These are phyloP conservation scores for Rhynchophorus ferrugineus DNA, from an alignment of 1,140 invertebrate genomes.

Conservation along the genomic window DNA sequence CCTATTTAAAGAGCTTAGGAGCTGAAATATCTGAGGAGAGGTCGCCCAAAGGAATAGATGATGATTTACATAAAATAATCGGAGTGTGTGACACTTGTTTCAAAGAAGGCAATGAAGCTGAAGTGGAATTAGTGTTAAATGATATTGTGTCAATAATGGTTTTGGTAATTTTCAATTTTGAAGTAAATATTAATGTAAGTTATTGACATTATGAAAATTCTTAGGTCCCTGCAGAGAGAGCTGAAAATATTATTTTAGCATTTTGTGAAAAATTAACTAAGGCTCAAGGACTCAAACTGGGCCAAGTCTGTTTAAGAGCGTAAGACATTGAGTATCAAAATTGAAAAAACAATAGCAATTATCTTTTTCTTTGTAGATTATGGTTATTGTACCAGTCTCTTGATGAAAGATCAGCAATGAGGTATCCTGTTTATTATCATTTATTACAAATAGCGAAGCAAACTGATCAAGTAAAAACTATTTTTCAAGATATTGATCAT, in stretches of 20 bases:
- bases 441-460: conserved; percentile 81
- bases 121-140: conserved; percentile 78
- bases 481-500: conserved; percentile 72
- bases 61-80: conserved; percentile 92
- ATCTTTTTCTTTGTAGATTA: conserved; percentile 47
- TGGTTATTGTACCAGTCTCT: conserved; percentile 88
- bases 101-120: conserved; percentile 70
- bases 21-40: conserved; percentile 89
- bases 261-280: conserved; percentile 94
- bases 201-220: conserved; percentile 13
- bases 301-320: conserved; percentile 76
- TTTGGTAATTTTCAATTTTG: conserved; percentile 70
- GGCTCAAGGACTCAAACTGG: conserved; percentile 75
- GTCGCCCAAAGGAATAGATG: conserved; percentile 80
- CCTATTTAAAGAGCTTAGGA: conserved; percentile 83
- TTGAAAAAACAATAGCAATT: conserved; percentile 10
- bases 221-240: conserved; percentile 74
- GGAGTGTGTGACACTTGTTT: conserved; percentile 89
- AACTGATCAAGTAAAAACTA: conserved; percentile 73
- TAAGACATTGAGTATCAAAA: conserved; percentile 56
- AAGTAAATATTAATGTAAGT: too few relatives aligned
- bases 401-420: conserved; percentile 70
- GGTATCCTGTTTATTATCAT: conserved; percentile 89
- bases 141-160: conserved; percentile 92
- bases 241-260: conserved; percentile 82